Conservation (phyloP, 53 echinoderm and acorn worm genomes). For the Crossaster papposus region DNA sequence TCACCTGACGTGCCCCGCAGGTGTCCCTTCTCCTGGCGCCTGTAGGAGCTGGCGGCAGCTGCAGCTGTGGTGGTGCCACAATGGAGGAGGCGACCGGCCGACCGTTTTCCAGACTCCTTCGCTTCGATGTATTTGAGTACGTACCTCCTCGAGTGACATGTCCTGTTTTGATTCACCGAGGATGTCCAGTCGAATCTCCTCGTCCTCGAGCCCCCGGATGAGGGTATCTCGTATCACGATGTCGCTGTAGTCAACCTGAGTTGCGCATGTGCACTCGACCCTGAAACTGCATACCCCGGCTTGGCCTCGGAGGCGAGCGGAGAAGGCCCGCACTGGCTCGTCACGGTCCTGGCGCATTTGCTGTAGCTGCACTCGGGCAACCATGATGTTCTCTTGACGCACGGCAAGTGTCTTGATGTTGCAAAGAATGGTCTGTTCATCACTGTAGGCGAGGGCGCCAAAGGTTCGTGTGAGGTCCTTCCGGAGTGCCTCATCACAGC, state of each 20-base stretch:
- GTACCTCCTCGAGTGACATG: conserved; percentile 52
- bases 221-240: conserved; percentile 19
- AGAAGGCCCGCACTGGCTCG: conserved; percentile 41
- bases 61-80: not conserved
- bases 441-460: conserved; percentile 59
- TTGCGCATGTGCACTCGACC: conserved; percentile 27
- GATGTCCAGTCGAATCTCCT: conserved; percentile 64
- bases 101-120: conserved; percentile 48
- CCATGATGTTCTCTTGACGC: conserved; percentile 69
- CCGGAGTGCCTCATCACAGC: conserved; percentile 67
- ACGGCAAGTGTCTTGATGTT: conserved; percentile 62
- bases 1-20: not conserved
- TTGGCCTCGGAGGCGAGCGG: conserved; percentile 45
- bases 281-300: conserved; percentile 21
- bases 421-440: conserved; percentile 49
- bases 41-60: conserved; percentile 60
- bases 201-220: conserved; percentile 58
- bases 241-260: conserved; percentile 26
- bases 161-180: conserved; percentile 51
- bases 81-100: conserved; percentile 9
- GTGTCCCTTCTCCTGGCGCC: conserved; percentile 23
- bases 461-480: conserved; percentile 61
- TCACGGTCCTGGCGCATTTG: conserved; percentile 48
- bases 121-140: conserved; percentile 44
- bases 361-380: conserved; percentile 63